These are phyloP conservation scores for Ophonus ardosiacus DNA, from an alignment of 2,888 invertebrate genomes.

Conservation along the genomic window DNA sequence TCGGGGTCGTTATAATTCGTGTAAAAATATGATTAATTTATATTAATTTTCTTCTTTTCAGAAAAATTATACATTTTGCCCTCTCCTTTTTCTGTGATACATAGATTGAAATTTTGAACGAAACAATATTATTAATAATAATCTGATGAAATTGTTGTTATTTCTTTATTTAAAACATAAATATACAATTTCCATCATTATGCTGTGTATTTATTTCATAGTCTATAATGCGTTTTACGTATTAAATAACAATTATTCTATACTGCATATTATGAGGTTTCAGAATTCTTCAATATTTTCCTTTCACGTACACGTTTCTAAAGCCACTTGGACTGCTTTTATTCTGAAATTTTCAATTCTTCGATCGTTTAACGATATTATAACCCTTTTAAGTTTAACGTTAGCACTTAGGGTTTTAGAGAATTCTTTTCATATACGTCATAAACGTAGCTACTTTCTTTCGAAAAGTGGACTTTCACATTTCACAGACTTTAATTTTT, in stretches of 20 bases:
- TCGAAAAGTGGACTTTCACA: too few relatives aligned
- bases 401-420: background rate
- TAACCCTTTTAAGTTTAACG: conserved; percentile 4
- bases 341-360: conserved; percentile 20
- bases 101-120: background rate
- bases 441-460: background rate
- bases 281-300: background rate
- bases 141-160: background rate
- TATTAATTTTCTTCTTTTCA: background rate
- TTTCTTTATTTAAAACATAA: background rate
- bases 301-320: background rate
- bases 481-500: too few relatives aligned
- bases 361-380: background rate
- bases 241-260: too few relatives aligned
- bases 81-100: background rate
- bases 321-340: background rate
- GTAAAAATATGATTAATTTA: too few relatives aligned
- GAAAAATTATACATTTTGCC: background rate
- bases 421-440: background rate
- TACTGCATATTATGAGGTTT: too few relatives aligned
- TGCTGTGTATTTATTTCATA: background rate
- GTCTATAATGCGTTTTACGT: too few relatives aligned
- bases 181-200: background rate
- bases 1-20: too few relatives aligned
- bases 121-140: background rate